A percentile compares a stretch with the other conserved stretches of the same genome.
Conservation (phyloP, 2,797 vertebrate species). For the Siniperca scherzeri region DNA sequence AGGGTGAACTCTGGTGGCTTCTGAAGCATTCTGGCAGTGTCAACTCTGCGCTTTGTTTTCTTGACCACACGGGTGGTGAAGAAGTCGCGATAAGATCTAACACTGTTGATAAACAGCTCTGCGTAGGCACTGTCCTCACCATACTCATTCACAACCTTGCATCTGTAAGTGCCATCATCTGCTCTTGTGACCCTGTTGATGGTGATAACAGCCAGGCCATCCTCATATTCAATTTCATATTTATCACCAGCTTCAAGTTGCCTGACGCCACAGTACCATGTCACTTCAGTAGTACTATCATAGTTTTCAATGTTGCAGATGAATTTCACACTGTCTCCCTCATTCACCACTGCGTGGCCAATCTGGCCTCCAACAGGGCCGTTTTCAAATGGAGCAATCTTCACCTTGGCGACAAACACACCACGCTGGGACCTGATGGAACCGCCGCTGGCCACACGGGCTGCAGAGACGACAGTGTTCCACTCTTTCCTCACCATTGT, state of each 20-base stretch:
- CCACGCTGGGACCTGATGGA: slow-evolving; percentile 94
- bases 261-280: slow-evolving; percentile 97
- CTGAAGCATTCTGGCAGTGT: slow-evolving; percentile 95
- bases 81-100: slow-evolving; percentile 92
- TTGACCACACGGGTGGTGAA: slow-evolving; percentile 93
- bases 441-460: slow-evolving; percentile 94
- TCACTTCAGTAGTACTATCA: slow-evolving; percentile 95
- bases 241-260: slow-evolving; percentile 94
- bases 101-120: slow-evolving; percentile 93
- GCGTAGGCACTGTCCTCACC: slow-evolving; percentile 97
- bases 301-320: slow-evolving; percentile 97
- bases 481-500: slow-evolving; percentile 94
- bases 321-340: slow-evolving; percentile 92
- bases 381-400: slow-evolving; percentile 97
- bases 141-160: slow-evolving; percentile 97
- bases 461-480: slow-evolving; percentile 94
- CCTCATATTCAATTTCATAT: slow-evolving; percentile 95
- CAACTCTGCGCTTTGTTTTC: slow-evolving; percentile 95
- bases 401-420: slow-evolving; percentile 94
- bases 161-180: slow-evolving; percentile 97
- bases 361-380: slow-evolving; percentile 95
- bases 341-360: slow-evolving; percentile 89
- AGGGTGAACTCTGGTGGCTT: slow-evolving; percentile 98
- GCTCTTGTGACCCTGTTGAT: slow-evolving; percentile 92
- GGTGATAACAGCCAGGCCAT: slow-evolving; percentile 93